Evolutionary conservation across 2,888 invertebrate genomes (phyloP).

Genomic region (Drosophila maculinotata): DNA sequence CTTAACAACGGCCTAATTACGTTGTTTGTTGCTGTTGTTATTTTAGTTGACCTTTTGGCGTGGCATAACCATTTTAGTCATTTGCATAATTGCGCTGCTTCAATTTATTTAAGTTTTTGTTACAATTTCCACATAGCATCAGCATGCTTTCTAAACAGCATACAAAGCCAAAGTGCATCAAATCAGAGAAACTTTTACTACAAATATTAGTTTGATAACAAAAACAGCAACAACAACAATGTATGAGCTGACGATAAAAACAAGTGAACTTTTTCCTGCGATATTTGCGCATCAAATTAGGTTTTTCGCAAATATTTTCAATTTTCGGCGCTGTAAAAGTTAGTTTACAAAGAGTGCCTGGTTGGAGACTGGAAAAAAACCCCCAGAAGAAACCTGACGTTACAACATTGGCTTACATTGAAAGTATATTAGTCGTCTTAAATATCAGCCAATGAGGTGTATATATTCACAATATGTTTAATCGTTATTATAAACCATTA

Average conservation of each 20-base stretch:
- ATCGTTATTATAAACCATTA: not conserved
- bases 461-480: no score
- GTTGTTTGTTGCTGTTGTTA: slow-evolving; percentile 45
- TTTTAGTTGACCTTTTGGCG: slow-evolving; percentile 62
- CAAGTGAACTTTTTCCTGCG: slow-evolving; percentile 28
- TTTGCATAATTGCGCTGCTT: slow-evolving; percentile 72
- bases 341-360: slow-evolving; percentile 8
- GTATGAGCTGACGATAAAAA: slow-evolving; percentile 9
- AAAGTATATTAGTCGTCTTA: no score
- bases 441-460: no score
- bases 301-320: slow-evolving; percentile 73
- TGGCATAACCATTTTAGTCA: slow-evolving; percentile 43
- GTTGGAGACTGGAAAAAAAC: no score
- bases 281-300: slow-evolving; percentile 74
- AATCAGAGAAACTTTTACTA: slow-evolving; percentile 40
- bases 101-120: slow-evolving; percentile 63
- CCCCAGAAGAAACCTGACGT: no score
- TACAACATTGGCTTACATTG: no score
- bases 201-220: slow-evolving; percentile 47
- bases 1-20: slow-evolving; percentile 75
- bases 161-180: slow-evolving; percentile 26
- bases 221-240: slow-evolving; percentile 9
- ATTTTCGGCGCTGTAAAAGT: slow-evolving; percentile 58
- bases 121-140: slow-evolving; percentile 58
- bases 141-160: slow-evolving; percentile 40